These are phyloP conservation scores for Nesogale talazaci DNA, from an alignment of 2,113 vertebrate species.

Conservation along the genomic window DNA sequence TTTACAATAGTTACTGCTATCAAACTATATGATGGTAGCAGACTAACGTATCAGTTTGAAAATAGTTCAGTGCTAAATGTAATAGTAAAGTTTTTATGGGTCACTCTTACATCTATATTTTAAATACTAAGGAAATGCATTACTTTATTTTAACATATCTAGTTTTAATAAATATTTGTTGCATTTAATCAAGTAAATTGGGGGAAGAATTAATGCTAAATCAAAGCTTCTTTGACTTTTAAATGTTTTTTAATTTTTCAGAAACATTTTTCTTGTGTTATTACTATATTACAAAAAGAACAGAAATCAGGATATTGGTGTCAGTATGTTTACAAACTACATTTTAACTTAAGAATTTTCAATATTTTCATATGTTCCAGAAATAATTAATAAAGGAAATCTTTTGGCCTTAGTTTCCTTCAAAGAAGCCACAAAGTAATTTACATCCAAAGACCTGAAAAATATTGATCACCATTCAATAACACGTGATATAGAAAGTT, in stretches of 20 bases:
- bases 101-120: background rate
- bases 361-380: background rate
- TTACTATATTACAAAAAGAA: background rate
- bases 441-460: background rate
- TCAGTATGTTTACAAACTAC: background rate
- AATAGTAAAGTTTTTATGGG: background rate
- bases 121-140: constrained; percentile 6
- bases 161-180: background rate
- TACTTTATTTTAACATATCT: background rate
- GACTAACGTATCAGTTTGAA: background rate
- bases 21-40: background rate
- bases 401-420: constrained; percentile 26
- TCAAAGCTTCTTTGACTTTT: background rate
- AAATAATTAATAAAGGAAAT: constrained; percentile 27
- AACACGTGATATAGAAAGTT: background rate
- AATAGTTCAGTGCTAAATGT: constrained; percentile 11
- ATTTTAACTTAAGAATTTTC: background rate
- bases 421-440: background rate
- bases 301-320: background rate
- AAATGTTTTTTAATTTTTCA: no score
- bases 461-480: background rate
- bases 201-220: constrained; percentile 25
- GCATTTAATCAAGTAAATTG: background rate
- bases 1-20: background rate
- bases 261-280: background rate